Evolutionary conservation across 1,140 invertebrate genomes (phyloP), one percentile per base, ranked within the genome.

Genomic region (Macrobrachium nipponense): DNA sequence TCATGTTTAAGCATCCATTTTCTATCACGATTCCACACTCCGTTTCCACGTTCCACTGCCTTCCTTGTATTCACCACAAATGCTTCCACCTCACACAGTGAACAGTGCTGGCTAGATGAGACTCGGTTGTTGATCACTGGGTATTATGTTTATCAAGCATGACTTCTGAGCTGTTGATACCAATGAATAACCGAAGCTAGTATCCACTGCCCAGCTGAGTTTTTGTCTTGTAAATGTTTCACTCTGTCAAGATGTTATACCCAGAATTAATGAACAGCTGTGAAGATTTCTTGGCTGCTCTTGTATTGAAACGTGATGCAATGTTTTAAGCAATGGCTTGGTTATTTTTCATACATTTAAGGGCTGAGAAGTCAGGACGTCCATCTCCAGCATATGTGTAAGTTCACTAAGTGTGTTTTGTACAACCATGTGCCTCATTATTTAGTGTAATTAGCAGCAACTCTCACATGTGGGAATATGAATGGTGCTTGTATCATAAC

Each of bases 361-460:
- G 36, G 61, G n/a, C 59, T 81, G 61, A 61, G 58, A 60, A 73
- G 85, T 64, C 43, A 60, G 62, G 27, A 59, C 18, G 59, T 79
- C 72, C 80, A 73, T 82, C 79, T 81, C 64, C 80, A 82, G 85
- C 80, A 82, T 87, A 76, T 77, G 60, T 86, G 72, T 87, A 68
- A 51, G 79, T 87, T 81, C 80, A 82, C 80, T 81, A 51, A 62
- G 79, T 87, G 85, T 87, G 85, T 87, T 87, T 87, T 87, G 85
- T 87, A 87, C 85, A 87, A 87, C 85, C 85, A 87, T 87, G 85
- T 87, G 85, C 85, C 85, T 87, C 79, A 87, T 87, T 87, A 87
- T 82, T 87, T 87, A 87, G 85, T 87, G 85, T 87, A 82, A 87
- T 66, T 86, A 80, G 84, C 84, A 86, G 84, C 84, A 86, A 80